Evolutionary conservation across 2,797 vertebrate genomes (phyloP), one percentile per base, ranked within the genome.

Genomic region (Chrysocyon brachyurus): DNA sequence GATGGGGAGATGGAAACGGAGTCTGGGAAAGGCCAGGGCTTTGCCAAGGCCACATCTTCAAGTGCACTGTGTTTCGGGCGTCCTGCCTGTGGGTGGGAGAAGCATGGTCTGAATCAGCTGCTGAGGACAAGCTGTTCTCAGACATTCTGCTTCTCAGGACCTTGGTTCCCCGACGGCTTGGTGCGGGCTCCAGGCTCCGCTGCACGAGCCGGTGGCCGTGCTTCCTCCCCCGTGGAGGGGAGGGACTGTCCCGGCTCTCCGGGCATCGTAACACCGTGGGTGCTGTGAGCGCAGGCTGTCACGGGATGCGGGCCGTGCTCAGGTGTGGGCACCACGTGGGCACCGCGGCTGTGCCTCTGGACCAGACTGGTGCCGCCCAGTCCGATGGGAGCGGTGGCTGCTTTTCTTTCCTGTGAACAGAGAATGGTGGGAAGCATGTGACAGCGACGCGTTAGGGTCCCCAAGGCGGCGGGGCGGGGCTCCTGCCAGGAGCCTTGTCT

Each of bases 161-260:
- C 1, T 8, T 9, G 40, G 40, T 40, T 77, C 4, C 1, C 2
- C 11, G 5, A 36, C 3, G 33, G 54, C 33, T 59, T 36, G 11
- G 24, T 10, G 33, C 5, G 84, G 49, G 40, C 26, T 88, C 36
- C 19, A 17, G 36, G 57, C 36, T 75, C 70, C 0, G 28, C 28
- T n/a, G 28, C 14, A 6, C 9, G 21, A 63, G 16, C 49, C 2
- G 49, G 10, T 5, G 16, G 16, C 31, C 31, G 28, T 10, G 28
- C 12, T 46, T n/a, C 49, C 75, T n/a, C 5, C 28, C 17, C 75
- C 1, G 17, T 31, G 49, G 28, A 52, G 52, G 28, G 9, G 31
- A 19, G 3, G 15, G 46, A 52, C 73, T 5, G 1, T 52, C 16
- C 28, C 0, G 2, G 46, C 49, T 31, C 46, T 28, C 3, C 14